Percentiles rank a stretch among this genome's conserved stretches.
Conservation (phyloP, 2,797 vertebrate genomes). For the Clarias laeviceps region DNA sequence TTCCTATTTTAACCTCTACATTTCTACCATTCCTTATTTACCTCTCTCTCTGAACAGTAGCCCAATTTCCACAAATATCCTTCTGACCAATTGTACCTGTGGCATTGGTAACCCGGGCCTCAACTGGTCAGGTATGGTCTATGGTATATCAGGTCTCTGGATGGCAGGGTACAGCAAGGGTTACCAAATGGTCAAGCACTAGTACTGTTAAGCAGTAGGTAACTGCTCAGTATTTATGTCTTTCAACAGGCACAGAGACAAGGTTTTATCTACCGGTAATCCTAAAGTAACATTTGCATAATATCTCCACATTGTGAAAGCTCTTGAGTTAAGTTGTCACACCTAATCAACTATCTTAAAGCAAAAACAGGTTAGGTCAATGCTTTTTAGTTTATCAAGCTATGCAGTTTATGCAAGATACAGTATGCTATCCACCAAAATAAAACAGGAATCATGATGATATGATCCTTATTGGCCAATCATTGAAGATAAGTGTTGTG, state of each 20-base stretch:
- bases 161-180: not conserved
- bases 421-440: no score
- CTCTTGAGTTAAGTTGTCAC: not conserved
- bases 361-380: no score
- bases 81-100: no score
- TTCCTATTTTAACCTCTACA: no score
- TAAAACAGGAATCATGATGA: no score
- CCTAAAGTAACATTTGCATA: not conserved
- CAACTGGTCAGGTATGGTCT: not conserved
- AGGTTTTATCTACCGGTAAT: not conserved
- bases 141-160: not conserved
- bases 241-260: not conserved
- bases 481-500: no score
- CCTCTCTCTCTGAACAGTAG: no score
- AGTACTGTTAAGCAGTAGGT: not conserved
- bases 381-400: not conserved
- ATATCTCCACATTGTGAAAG: not conserved
- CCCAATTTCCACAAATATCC: no score
- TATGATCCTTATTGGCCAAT: no score
- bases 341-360: not conserved
- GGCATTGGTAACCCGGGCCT: no score
- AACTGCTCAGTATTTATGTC: not conserved
- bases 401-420: not conserved
- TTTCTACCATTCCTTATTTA: no score
- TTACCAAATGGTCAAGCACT: not conserved